These are phyloP conservation scores for Neoniphon sammara DNA, from an alignment of 2,797 vertebrate genomes.

Conservation along the genomic window DNA sequence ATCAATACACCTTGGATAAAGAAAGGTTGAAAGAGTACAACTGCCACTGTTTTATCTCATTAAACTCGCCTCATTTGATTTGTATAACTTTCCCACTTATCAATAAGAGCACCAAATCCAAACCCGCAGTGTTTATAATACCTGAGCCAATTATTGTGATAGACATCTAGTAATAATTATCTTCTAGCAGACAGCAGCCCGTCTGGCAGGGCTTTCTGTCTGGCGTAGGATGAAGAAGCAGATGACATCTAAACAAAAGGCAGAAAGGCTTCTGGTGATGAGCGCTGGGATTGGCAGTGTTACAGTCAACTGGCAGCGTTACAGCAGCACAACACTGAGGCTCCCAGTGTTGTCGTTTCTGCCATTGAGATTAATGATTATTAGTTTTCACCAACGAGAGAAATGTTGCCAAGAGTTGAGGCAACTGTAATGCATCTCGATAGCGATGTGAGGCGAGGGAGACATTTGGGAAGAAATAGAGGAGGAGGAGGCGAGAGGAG, in stretches of 20 bases:
- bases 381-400: conserved; percentile 7
- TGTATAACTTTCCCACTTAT: background rate
- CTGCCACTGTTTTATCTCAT: too few species aligned
- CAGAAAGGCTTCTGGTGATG: background rate
- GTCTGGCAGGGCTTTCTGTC: background rate
- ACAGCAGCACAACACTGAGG: background rate
- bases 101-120: background rate
- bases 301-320: background rate
- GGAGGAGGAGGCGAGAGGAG: conserved; percentile 6
- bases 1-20: too few species aligned
- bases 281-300: conserved; percentile 11
- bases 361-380: conserved; percentile 27
- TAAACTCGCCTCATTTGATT: too few species aligned
- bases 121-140: background rate
- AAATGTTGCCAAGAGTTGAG: background rate
- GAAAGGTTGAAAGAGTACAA: too few species aligned
- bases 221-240: background rate
- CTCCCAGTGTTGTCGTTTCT: background rate
- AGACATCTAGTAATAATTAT: conserved; percentile 7
- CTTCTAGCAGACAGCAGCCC: conserved; percentile 1
- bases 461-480: background rate
- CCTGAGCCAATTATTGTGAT: background rate
- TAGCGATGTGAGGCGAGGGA: background rate
- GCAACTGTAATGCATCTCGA: background rate
- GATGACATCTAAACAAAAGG: conserved; percentile 4